Percentiles rank a stretch among this genome's conserved stretches.
These are phyloP conservation scores for Zaprionus nigranus DNA, from an alignment of 1,140 invertebrate genomes.

Conservation along the genomic window DNA sequence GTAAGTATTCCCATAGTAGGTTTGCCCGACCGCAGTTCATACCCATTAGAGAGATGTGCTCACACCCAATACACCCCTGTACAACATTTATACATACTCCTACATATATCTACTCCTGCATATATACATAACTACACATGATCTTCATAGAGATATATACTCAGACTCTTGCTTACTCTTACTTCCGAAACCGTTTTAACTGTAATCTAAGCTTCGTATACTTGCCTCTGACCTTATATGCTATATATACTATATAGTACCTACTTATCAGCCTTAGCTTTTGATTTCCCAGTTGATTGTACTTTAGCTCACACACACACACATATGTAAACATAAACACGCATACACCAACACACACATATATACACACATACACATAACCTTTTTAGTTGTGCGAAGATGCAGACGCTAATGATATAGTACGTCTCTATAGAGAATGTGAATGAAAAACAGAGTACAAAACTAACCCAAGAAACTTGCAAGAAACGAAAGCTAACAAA, in stretches of 20 bases:
- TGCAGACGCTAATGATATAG: constrained; percentile 45
- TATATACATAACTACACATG: constrained; percentile 19
- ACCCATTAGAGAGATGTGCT: not conserved
- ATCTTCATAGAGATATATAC: constrained; percentile 25
- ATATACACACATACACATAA: constrained; percentile 34
- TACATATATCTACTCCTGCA: not conserved
- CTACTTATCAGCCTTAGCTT: constrained; percentile 55
- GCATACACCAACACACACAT: constrained; percentile 27
- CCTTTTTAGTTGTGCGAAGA: constrained; percentile 62
- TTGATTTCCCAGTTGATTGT: constrained; percentile 59
- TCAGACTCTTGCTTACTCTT: constrained; percentile 63
- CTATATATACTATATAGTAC: constrained; percentile 9
- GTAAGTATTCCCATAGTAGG: constrained; percentile 1
- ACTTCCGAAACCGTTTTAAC: constrained; percentile 40
- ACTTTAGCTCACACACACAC: constrained; percentile 53
- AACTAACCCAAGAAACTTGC: constrained; percentile 14
- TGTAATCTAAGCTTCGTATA: constrained; percentile 65
- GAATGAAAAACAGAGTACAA: constrained; percentile 81
- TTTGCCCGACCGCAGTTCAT: not conserved
- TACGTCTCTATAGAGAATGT: constrained; percentile 72
- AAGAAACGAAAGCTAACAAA: constrained; percentile 62
- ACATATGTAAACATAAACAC: constrained; percentile 30
- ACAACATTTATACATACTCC: not conserved
- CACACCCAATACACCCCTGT: not conserved
- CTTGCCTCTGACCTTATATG: constrained; percentile 50